These are phyloP conservation scores for Anoplolepis gracilipes DNA, from an alignment of 1,140 invertebrate species.

Conservation along the genomic window DNA sequence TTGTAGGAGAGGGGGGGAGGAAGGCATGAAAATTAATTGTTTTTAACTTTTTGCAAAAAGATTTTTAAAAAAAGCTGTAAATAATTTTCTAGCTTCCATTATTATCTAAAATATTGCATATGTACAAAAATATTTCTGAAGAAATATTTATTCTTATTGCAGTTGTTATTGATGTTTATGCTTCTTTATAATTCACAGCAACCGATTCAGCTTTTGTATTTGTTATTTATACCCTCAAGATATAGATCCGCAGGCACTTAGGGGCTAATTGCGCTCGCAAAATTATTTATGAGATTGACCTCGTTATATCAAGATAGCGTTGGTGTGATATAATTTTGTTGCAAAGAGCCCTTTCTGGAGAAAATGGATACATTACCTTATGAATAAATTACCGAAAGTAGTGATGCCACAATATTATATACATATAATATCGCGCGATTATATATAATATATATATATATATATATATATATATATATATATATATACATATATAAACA, in stretches of 20 bases:
- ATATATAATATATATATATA: neutral
- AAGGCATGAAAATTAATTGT: neutral
- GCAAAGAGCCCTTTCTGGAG: neutral
- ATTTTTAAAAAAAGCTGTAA: neutral
- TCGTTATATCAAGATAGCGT: constrained; percentile 16
- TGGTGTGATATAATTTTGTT: constrained; percentile 38
- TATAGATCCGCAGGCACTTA: constrained; percentile 20
- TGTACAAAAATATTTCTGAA: neutral
- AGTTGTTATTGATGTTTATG: neutral
- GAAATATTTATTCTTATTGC: neutral
- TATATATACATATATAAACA: constrained; percentile 2
- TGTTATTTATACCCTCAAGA: neutral
- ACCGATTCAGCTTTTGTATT: constrained; percentile 1
- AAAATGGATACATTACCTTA: constrained; percentile 44
- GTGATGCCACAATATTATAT: constrained; percentile 10
- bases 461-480: too few relatives aligned
- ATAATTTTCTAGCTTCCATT: neutral
- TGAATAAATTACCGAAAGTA: constrained; percentile 56
- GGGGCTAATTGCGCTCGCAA: constrained; percentile 15
- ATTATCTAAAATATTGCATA: neutral
- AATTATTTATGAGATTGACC: constrained; percentile 48
- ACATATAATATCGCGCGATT: too few relatives aligned
- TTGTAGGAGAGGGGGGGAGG: too few relatives aligned
- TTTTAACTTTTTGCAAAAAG: neutral
- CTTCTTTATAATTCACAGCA: neutral